These are phyloP conservation scores for Oxygymnocypris stewartii DNA, from an alignment of 2,113 vertebrate genomes.

Conservation along the genomic window DNA sequence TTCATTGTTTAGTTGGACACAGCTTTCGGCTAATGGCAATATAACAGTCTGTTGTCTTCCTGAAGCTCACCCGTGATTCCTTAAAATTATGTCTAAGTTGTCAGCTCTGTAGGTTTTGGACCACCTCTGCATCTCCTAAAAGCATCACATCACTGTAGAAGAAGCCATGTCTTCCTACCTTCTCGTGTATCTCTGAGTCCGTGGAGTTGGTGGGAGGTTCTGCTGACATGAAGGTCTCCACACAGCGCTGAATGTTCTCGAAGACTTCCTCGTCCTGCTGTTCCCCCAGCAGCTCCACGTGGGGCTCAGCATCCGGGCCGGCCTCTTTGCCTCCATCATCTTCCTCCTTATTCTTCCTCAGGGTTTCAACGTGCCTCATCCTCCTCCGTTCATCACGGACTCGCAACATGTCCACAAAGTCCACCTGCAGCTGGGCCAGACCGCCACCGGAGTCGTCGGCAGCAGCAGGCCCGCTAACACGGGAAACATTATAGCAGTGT, in stretches of 20 bases:
- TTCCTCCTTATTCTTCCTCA: conserved; percentile 66
- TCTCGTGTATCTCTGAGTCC: not conserved
- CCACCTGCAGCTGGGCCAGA: conserved; percentile 65
- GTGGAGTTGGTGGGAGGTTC: not conserved
- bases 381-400: conserved; percentile 70
- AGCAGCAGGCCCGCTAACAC: conserved; percentile 13
- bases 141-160: not conserved
- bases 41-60: not conserved
- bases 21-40: not conserved
- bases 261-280: conserved; percentile 42
- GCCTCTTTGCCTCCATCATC: conserved; percentile 51
- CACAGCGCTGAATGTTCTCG: not conserved
- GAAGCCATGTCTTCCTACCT: conserved; percentile 11
- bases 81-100: too few species aligned
- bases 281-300: conserved; percentile 63
- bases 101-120: not conserved
- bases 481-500: not conserved
- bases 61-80: not conserved
- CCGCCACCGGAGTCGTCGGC: conserved; percentile 29
- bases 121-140: not conserved
- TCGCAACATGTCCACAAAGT: conserved; percentile 72
- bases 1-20: not conserved
- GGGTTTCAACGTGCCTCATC: conserved; percentile 68
- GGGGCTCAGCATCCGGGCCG: conserved; percentile 1
- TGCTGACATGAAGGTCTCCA: not conserved